phyloP scores from a whole-genome alignment of 2,888 invertebrate genomes.

The Andrena flavipes region DNA sequence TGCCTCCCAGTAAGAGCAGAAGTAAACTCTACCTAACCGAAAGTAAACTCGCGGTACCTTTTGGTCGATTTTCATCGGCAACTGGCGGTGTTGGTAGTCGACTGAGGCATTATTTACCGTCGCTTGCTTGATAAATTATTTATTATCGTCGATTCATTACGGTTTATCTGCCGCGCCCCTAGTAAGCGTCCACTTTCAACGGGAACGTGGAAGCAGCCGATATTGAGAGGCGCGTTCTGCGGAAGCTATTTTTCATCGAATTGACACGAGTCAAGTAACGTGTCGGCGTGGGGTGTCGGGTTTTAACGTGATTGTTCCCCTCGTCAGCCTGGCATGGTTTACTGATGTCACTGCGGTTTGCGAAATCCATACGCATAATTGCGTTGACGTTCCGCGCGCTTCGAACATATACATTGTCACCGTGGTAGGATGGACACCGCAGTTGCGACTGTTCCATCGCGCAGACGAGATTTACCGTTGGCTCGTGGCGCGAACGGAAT shows the following conservation, averaged over 20 bases:
- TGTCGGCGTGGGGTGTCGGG: slow-evolving; percentile 10
- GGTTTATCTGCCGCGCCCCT: neutral
- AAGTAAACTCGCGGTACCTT: neutral
- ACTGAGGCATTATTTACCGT: neutral
- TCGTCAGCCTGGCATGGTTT: slow-evolving; percentile 26
- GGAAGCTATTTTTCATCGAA: slow-evolving; percentile 45
- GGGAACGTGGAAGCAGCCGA: neutral
- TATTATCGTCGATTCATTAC: slow-evolving; percentile 1
- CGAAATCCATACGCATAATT: slow-evolving; percentile 55
- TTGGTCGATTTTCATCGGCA: neutral
- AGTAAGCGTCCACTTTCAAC: slow-evolving; percentile 3
- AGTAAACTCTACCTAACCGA: neutral
- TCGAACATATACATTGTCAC: slow-evolving; percentile 44
- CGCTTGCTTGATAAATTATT: slow-evolving; percentile 19
- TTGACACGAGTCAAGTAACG: slow-evolving; percentile 17
- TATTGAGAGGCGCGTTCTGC: slow-evolving; percentile 3
- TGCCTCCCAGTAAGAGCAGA: neutral
- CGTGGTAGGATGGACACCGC: slow-evolving; percentile 20
- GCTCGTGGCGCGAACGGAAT: neutral
- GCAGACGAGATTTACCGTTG: slow-evolving; percentile 31
- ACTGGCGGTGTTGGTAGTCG: neutral
- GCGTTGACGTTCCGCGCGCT: slow-evolving; percentile 42
- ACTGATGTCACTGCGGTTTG: slow-evolving; percentile 34
- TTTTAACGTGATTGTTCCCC: slow-evolving; percentile 58
- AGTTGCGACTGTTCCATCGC: neutral